Evolutionary conservation across 2,888 invertebrate genomes (phyloP), one percentile per base, ranked within the genome.

Genomic region (Epinotia brunnichana): DNA sequence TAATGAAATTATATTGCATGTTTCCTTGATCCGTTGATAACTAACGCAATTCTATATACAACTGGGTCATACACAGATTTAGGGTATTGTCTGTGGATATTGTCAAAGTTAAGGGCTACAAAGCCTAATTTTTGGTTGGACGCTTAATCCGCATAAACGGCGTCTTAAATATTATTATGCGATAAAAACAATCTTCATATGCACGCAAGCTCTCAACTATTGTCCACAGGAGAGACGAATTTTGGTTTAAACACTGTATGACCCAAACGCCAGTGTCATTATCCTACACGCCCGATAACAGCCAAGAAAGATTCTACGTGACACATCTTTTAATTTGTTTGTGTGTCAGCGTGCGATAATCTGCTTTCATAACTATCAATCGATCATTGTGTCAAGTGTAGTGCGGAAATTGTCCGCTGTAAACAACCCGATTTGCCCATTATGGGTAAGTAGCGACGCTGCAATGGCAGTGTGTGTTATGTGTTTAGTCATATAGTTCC

Each of bases 371-470:
- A 73, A 73, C 63, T 48, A 63, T 9, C 69, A 59, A 62, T 73
- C 73, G 63, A 53, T 73, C 73, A 73, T 73, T 73, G 73, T 73
- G 57, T 64, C 63, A 57, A n/a, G 39, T 39, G 41, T 9, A 53
- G 17, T 53, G 29, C 48, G 56, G 64, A 57, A 60, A 35, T 24
- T 17, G 39, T 24, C 21, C 21, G 19, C 29, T 62, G 62, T 68
- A 73, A 69, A 73, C 68, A 73, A 13, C 11, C 41, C 15, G 17
- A 11, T 59, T 44, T 24, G 9, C 19, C 44, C 57, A 17, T 48
- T 35, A 64, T 35, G 15, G 19, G 5, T 54, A 13, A 3, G 19
- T 19, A 5, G 24, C 3, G n/a, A 15, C 19, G 61, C n/a, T 0
- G 60, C 29, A 15, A 3, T 17, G 60, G 19, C 19, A 19, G 13